Evolutionary conservation across 2,888 invertebrate genomes (phyloP).

Genomic region (Griposia aprilina): DNA sequence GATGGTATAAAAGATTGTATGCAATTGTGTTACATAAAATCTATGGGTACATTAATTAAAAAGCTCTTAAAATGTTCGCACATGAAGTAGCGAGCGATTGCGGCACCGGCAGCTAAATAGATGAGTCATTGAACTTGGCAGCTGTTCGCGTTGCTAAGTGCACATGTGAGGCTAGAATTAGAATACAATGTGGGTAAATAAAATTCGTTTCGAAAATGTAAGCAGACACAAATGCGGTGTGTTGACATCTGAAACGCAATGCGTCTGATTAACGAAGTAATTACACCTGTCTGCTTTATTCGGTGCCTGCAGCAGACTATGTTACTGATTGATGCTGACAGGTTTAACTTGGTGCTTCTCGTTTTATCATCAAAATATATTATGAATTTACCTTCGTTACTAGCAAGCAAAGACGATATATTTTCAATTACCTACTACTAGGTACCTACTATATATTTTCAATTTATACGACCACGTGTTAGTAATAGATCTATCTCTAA

Average conservation of each 20-base stretch:
- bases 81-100: background rate
- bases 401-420: background rate
- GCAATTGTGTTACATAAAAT: slow-evolving; percentile 14
- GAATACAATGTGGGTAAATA: background rate
- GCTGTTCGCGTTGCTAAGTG: slow-evolving; percentile 30
- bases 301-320: background rate
- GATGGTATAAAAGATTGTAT: slow-evolving; percentile 16
- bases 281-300: background rate
- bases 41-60: slow-evolving; percentile 27
- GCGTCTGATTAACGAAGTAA: background rate
- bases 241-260: background rate
- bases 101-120: background rate
- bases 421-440: no score
- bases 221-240: background rate
- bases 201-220: background rate
- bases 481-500: slow-evolving; percentile 20
- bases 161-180: slow-evolving; percentile 22
- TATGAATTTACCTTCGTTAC: background rate
- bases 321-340: no score
- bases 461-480: background rate
- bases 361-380: background rate
- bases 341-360: background rate
- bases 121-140: slow-evolving; percentile 13
- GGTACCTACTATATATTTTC: background rate
- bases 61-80: slow-evolving; percentile 18